Conservation (phyloP, 2,113 vertebrate species). For the Labeo rohita region DNA sequence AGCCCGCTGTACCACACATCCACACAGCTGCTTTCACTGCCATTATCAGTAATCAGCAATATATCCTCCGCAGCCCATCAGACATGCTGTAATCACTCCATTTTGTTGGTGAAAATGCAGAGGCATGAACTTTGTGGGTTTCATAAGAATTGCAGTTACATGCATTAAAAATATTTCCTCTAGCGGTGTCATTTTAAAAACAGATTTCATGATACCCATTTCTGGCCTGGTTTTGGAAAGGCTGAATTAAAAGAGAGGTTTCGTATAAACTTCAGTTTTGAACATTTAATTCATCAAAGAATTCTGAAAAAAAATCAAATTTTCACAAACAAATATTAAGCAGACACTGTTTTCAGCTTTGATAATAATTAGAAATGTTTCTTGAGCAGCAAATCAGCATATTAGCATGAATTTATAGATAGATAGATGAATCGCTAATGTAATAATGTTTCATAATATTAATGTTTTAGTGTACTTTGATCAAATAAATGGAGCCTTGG, state of each 20-base stretch:
- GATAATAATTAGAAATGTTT: no score
- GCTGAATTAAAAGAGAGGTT: no score
- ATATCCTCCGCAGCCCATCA: neutral
- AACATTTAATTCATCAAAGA: neutral
- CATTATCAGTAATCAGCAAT: constrained; percentile 28
- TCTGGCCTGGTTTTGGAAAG: neutral
- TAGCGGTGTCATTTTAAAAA: neutral
- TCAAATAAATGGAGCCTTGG: neutral
- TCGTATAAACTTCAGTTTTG: no score
- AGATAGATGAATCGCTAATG: no score
- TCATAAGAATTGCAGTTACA: neutral
- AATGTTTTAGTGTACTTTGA: neutral
- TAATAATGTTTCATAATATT: neutral
- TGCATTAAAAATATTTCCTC: neutral
- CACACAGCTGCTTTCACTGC: constrained; percentile 22
- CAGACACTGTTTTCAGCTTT: no score
- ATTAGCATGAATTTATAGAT: no score
- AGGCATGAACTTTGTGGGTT: neutral
- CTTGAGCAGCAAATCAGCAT: no score
- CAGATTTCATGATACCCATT: neutral
- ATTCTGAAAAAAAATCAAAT: no score
- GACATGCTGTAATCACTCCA: neutral
- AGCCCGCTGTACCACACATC: neutral
- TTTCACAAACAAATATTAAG: no score
- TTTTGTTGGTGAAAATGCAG: constrained; percentile 6